Percentiles rank a stretch among this genome's conserved stretches.
Evolutionary conservation across 2,888 invertebrate genomes (phyloP).

Genomic region (Scaptomyza cyrtandrae): DNA sequence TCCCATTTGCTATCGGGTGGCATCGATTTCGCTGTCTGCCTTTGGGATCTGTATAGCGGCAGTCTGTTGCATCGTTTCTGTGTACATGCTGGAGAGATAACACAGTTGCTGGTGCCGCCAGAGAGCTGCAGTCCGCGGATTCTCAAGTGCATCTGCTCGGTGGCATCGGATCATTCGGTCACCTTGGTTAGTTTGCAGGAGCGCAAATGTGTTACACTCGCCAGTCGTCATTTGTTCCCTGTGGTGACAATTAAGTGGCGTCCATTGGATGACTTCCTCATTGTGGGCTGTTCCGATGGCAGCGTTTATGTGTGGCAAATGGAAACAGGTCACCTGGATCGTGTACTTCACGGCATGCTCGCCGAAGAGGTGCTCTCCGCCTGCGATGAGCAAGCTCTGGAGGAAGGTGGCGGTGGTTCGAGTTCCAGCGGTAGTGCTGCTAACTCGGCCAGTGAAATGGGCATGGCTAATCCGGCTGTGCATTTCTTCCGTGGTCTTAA

Average conservation of each 20-base stretch:
- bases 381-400: slow-evolving; percentile 92
- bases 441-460: slow-evolving; percentile 86
- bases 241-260: slow-evolving; percentile 98
- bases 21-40: slow-evolving; percentile 97
- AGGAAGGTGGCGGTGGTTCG: slow-evolving; percentile 84
- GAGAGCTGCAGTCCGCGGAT: slow-evolving; percentile 95
- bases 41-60: slow-evolving; percentile 97
- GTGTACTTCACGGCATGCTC: slow-evolving; percentile 97
- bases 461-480: slow-evolving; percentile 95
- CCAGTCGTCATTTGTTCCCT: slow-evolving; percentile 95
- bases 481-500: slow-evolving; percentile 97
- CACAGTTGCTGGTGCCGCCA: slow-evolving; percentile 97
- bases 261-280: slow-evolving; percentile 98
- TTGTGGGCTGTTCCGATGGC: slow-evolving; percentile 98
- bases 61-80: slow-evolving; percentile 96
- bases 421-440: slow-evolving; percentile 51
- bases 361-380: slow-evolving; percentile 98
- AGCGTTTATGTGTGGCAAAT: slow-evolving; percentile 99
- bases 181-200: slow-evolving; percentile 94
- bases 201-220: slow-evolving; percentile 96
- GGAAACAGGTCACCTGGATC: slow-evolving; percentile 99
- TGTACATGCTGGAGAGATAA: slow-evolving; percentile 98
- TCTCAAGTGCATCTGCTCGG: slow-evolving; percentile 97
- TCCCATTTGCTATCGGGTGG: slow-evolving; percentile 97
- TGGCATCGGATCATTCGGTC: slow-evolving; percentile 98